Percentiles rank a stretch among this genome's conserved stretches.
Conservation (phyloP, 2,797 vertebrate genomes). For the Sphenodon punctatus region DNA sequence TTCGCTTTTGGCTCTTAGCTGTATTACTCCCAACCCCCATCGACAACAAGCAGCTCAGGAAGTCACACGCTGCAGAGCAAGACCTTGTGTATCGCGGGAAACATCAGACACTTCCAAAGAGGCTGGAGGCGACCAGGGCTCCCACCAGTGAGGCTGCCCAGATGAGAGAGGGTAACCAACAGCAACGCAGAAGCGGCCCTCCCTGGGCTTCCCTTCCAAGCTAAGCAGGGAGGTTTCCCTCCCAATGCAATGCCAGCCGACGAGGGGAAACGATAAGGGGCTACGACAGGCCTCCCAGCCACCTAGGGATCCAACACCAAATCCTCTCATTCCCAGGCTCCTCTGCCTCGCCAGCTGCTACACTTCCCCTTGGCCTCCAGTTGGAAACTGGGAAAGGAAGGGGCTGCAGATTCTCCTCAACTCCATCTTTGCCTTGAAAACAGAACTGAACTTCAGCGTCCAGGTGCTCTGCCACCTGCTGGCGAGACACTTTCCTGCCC, state of each 20-base stretch:
- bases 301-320: background rate
- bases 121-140: background rate
- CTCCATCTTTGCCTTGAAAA: background rate
- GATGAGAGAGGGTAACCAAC: background rate
- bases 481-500: accelerated
- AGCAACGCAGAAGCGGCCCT: background rate
- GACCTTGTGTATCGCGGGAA: background rate
- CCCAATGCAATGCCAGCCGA: no score
- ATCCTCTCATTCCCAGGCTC: background rate
- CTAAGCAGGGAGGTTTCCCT: no score
- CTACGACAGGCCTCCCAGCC: no score
- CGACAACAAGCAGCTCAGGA: background rate
- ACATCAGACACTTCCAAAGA: no score
- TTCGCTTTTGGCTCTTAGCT: background rate
- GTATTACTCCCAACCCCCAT: background rate
- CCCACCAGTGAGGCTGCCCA: background rate
- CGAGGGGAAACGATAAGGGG: no score
- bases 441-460: background rate
- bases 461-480: background rate
- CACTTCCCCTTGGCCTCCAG: background rate
- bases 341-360: background rate
- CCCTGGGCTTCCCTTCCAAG: background rate
- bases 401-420: background rate
- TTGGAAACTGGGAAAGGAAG: background rate
- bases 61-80: background rate